Conservation (phyloP, 2,797 vertebrate genomes). For the Synanceia verrucosa region DNA sequence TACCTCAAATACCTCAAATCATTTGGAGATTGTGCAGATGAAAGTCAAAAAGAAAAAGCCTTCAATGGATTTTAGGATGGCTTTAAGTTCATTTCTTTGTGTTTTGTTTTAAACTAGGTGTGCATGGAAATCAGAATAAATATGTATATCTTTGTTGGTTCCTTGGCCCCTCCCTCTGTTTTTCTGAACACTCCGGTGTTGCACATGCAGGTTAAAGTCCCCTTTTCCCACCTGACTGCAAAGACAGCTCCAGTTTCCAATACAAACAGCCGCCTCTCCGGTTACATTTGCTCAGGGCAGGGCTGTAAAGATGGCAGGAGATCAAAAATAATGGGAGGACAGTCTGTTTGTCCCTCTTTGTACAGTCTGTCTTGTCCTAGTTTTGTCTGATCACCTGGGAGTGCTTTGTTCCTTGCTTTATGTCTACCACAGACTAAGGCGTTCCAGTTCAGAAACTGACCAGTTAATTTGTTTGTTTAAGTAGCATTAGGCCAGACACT, state of each 20-base stretch:
- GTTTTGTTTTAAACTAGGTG: conserved; percentile 27
- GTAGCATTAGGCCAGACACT: neutral
- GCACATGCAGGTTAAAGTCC: conserved; percentile 73
- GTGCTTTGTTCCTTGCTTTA: conserved; percentile 13
- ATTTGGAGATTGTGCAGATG: conserved; percentile 3
- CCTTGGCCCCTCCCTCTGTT: conserved; percentile 37
- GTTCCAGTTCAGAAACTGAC: neutral
- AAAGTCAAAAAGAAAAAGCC: neutral
- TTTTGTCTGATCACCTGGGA: conserved; percentile 30
- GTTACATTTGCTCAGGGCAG: conserved; percentile 80
- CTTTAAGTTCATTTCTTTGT: neutral
- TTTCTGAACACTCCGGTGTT: conserved; percentile 49
- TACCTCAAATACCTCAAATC: conserved; percentile 29
- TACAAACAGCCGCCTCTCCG: conserved; percentile 78
- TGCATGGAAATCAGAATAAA: conserved; percentile 40
- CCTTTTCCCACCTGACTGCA: conserved; percentile 71
- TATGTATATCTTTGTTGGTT: conserved; percentile 24
- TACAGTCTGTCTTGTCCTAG: conserved; percentile 34
- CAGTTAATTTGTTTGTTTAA: neutral
- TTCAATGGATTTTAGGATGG: neutral
- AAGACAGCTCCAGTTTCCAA: conserved; percentile 79
- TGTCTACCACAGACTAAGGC: conserved; percentile 12
- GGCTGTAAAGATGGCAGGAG: conserved; percentile 47
- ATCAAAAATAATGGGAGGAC: conserved; percentile 22
- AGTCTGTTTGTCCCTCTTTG: conserved; percentile 37